Base-by-base conservation (phyloP, 2,888 invertebrate genomes). In the Protophormia terraenovae region DNA sequence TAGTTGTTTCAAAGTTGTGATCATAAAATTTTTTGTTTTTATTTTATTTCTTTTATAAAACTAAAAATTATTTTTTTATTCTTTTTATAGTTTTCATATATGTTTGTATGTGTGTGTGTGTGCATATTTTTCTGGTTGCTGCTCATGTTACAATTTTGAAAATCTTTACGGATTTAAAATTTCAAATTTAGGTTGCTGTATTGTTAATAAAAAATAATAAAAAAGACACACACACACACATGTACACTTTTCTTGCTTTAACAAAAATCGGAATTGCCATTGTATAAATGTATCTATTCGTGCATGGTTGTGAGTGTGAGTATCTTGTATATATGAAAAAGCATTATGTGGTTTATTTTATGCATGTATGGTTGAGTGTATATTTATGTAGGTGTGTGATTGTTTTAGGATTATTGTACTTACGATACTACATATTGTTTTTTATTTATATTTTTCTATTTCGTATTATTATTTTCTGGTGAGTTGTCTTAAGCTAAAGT, bases 81-180 rank as follows among this genome's bases (percentile, higher is more conserved):
- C 12, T 6, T 38, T n/a, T n/a, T 55, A 38, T 16, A 32, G 32
- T 58, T 58, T 27, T 6, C 22, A 50, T 32, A 62, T 24, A 41
- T 27, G 50, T 19, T n/a, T n/a, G 16, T 24, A 10, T 67, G 53
- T 16, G 14, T 58, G 8, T 29, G 14, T 27, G 38, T 14, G 41
- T 14, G 22, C 4, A 55, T 62, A 16, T n/a, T 41, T 69, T 82
- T 60, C 50, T 69, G 69, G 3, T 53, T 64, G 32, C 76, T 45
- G 75, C 35, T 69, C 60, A 45, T 76, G 16, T 69, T 82, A 62
- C 41, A 75, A 41, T 62, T 82, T 76, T 64, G 24, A 73, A 75
- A 83, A 79, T 84, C 80, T 75, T 84, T 71, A 38, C 73, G 75
- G 84, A 84, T 84, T 84, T 84, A 80, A 80, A 75, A 69, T 47